A percentile compares a stretch with the other conserved stretches of the same genome.
These are phyloP conservation scores for Notechis scutatus DNA, from an alignment of 2,113 vertebrate species.

Conservation along the genomic window DNA sequence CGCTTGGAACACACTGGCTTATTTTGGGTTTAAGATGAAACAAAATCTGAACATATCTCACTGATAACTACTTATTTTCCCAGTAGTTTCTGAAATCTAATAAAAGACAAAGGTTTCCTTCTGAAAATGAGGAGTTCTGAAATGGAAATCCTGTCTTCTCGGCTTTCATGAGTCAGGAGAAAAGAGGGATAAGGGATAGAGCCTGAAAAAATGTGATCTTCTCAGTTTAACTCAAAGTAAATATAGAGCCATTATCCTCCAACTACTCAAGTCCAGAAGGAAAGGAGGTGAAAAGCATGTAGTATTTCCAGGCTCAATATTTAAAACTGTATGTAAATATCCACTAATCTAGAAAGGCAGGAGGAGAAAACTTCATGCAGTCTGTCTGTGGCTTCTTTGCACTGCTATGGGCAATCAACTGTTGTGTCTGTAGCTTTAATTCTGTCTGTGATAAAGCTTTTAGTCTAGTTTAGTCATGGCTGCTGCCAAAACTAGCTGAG, in stretches of 20 bases:
- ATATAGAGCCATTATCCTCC: neutral
- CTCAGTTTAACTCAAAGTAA: neutral
- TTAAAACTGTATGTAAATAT: neutral
- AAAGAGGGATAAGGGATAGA: neutral
- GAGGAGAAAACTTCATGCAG: neutral
- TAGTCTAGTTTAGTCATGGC: neutral
- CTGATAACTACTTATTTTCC: neutral
- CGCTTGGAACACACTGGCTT: neutral
- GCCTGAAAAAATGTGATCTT: neutral
- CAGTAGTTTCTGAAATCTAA: neutral
- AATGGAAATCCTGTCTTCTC: neutral
- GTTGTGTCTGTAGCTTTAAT: neutral
- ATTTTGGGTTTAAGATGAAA: neutral
- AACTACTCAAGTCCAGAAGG: neutral
- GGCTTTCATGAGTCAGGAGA: neutral
- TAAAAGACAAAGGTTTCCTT: neutral
- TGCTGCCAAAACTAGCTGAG: neutral
- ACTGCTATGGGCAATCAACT: neutral
- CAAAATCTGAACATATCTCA: neutral
- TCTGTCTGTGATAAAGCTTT: neutral
- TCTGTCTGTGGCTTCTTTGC: neutral
- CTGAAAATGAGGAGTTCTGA: neutral
- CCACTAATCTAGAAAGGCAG: neutral
- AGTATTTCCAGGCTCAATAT: neutral
- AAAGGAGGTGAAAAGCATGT: neutral